These are phyloP conservation scores for Pseudolycoriella hygida DNA, from an alignment of 2,888 invertebrate species.

Conservation along the genomic window DNA sequence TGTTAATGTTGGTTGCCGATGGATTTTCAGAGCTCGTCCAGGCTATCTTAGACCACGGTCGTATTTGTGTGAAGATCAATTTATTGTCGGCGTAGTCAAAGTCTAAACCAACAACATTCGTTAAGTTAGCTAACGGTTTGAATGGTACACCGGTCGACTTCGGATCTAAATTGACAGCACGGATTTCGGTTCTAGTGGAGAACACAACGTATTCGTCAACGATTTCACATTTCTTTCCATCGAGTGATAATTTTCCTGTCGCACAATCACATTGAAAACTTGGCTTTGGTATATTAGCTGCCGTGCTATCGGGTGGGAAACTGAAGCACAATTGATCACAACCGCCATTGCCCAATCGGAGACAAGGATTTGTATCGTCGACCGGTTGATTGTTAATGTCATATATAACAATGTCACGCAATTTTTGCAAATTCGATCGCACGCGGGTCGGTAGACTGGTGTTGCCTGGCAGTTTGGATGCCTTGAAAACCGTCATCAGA, in stretches of 20 bases:
- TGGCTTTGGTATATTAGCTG: neutral
- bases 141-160: conserved; percentile 68
- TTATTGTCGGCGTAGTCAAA: conserved; percentile 81
- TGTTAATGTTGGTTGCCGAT: conserved; percentile 39
- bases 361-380: conserved; percentile 67
- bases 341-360: conserved; percentile 55
- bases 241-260: conserved; percentile 53
- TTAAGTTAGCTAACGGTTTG: conserved; percentile 64
- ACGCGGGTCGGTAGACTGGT: conserved; percentile 50
- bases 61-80: conserved; percentile 82
- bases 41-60: conserved; percentile 78
- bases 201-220: conserved; percentile 85
- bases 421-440: conserved; percentile 64
- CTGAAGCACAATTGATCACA: conserved; percentile 96
- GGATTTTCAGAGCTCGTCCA: conserved; percentile 61
- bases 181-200: conserved; percentile 83
- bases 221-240: conserved; percentile 56
- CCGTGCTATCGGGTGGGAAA: conserved; percentile 46
- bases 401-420: conserved; percentile 83
- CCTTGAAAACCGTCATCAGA: conserved; percentile 63
- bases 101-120: conserved; percentile 88
- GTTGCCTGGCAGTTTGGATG: conserved; percentile 60
- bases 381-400: conserved; percentile 75
- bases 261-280: conserved; percentile 73
- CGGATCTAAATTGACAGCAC: conserved; percentile 78